Evolutionary conservation across 35 echinoderm and acorn worm species (phyloP), one percentile per base, ranked within the genome.

Genomic region (Hemicentrotus pulcherrimus): DNA sequence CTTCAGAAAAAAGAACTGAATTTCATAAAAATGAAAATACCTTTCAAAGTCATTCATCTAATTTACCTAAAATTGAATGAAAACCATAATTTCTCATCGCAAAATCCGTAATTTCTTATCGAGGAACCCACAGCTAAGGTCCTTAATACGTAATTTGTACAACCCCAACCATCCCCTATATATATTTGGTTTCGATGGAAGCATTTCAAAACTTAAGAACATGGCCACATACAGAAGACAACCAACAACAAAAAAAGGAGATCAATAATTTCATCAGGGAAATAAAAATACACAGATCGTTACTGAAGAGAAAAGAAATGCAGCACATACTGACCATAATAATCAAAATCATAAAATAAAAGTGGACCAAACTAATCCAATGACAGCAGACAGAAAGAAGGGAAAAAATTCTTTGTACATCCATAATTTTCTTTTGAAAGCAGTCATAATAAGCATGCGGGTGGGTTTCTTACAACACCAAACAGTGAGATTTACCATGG

Each of bases 401-500:
- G 22, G 65, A 18, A 28, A n/a, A 78, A 78, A 78, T 7, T 22
- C 65, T 30, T 78, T 5, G 65, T 78, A 78, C 65, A 78, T 28
- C 19, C 19, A 78, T 78, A 78, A 55, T 55, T 55, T 55, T 11
- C 19, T 78, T 78, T 78, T 78, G 65, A 78, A 78, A 78, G 65
- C 65, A 78, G 19, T 28, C 7, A 71, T 71, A 41, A 28, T 78
- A 78, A 14, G 16, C 65, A 78, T 78, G 65, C 65, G 28, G 19
- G 35, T 41, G 35, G 35, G 35, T 78, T 78, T 78, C 6, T 22
- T 70, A 70, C 65, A 0, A 78, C 65, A 78, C 19, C 65, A 78
- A 78, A 78, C 65, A 78, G 65, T 78, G 88, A 90, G 88, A 93
- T 94, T 99, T 99, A 99, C 98, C 96, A 94, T 99, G 98, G 91